Base-by-base conservation (phyloP, 2,888 invertebrate species). In the Caprella mutica region DNA sequence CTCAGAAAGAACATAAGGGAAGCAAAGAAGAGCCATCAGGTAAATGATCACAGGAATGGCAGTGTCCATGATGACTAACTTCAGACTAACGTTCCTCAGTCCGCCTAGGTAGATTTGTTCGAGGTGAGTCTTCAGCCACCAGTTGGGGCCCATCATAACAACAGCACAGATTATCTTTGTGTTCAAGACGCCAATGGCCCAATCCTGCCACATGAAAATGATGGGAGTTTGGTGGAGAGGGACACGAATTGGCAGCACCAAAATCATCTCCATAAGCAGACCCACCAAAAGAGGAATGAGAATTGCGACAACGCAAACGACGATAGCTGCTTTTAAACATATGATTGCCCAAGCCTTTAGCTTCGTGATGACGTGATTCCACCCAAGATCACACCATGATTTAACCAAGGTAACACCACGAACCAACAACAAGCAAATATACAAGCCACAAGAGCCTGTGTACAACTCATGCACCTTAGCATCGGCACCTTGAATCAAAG, bases 131-230 rank as follows among this genome's bases (percentile, higher is more conserved):
- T 92, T 84, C 69, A 98, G 76, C 86, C 94, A 93, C 75, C 96
- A 96, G 6, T 96, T 94, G 2, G 79, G 79, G 0, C 94, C 94
- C 93, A 97, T 96, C 83, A 97, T 86, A 0, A 91, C 91, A 24
- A 94, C 78, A 0, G 94, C 97, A 70, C 93, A 91, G 17, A 93
- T 86, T 56, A 97, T 96, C 77, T 98, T 98, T 1, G 94, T 93
- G 72, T 97, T 96, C 1, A 98, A 77, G 12, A 98, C 92, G 24
- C 97, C 96, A 26, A 98, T 77, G 0, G 96, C 96, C 97, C 97
- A 98, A 75, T 97, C 76, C 74, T 77, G 77, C 74, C 76, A 77
- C 6, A 76, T 73, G 67, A 77, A 78, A 67, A 75, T 76, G 17
- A 80, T 71, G 2, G 80, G 96, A 6, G 91, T 90, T 73, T 94